phyloP scores from a whole-genome alignment of 2,888 invertebrate species.

The Lordiphosa fenestrarum region DNA sequence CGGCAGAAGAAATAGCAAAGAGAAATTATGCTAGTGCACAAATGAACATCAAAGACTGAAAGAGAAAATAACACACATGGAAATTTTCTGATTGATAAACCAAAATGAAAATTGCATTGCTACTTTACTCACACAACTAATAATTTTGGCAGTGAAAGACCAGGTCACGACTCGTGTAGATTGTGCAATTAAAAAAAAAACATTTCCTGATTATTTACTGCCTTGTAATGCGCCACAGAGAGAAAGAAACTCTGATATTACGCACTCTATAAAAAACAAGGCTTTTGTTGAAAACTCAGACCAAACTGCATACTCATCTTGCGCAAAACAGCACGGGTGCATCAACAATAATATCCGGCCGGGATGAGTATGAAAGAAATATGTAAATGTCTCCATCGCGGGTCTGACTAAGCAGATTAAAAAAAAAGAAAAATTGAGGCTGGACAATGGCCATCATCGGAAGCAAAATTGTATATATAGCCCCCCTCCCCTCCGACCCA shows the following conservation, averaged over 20 bases:
- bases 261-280: conserved; percentile 24
- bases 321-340: conserved; percentile 16
- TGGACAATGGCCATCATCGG: conserved; percentile 18
- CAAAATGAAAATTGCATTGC: conserved; percentile 34
- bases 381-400: conserved; percentile 26
- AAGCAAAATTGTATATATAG: conserved; percentile 3
- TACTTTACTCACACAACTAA: conserved; percentile 5
- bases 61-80: conserved; percentile 16
- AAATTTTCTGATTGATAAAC: conserved; percentile 12
- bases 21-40: background rate
- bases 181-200: conserved; percentile 41
- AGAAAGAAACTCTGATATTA: conserved; percentile 40
- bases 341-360: conserved; percentile 27
- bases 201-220: conserved; percentile 71
- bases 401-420: conserved; percentile 30
- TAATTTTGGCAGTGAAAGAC: conserved; percentile 26
- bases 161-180: conserved; percentile 16
- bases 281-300: background rate
- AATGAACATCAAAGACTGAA: background rate
- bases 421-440: conserved; percentile 5
- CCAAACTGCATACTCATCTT: too few species aligned
- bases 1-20: conserved; percentile 29
- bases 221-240: conserved; percentile 32
- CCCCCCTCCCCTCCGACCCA: background rate
- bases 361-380: conserved; percentile 24